Percentiles rank a stretch among this genome's conserved stretches.
phyloP scores from a whole-genome alignment of 2,888 invertebrate genomes.

The Brenthis daphne region DNA sequence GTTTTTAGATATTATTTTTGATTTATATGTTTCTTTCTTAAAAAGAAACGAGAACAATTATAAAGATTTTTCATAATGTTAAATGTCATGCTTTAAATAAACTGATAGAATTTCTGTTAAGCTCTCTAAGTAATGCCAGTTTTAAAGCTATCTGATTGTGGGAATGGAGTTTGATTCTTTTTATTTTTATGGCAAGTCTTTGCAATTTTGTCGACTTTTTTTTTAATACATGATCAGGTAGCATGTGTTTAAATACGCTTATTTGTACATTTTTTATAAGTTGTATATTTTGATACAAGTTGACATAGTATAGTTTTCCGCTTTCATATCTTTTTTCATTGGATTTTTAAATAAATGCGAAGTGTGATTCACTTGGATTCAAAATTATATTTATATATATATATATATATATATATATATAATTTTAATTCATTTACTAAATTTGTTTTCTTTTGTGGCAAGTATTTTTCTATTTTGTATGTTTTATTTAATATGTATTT shows the following conservation, averaged over 20 bases:
- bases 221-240: slow-evolving; percentile 3
- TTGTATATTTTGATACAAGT: slow-evolving; percentile 12
- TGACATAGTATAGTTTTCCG: slow-evolving; percentile 1
- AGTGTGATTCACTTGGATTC: background rate
- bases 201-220: background rate
- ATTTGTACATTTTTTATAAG: slow-evolving; percentile 15
- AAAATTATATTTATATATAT: background rate
- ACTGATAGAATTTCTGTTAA: slow-evolving; percentile 9
- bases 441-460: background rate
- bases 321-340: background rate
- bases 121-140: slow-evolving; percentile 11
- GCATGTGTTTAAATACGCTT: slow-evolving; percentile 16
- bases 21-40: no score
- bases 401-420: no score
- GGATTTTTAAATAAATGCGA: background rate
- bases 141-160: background rate
- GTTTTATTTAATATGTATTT: slow-evolving; percentile 6
- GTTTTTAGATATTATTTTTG: no score
- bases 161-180: slow-evolving; percentile 62
- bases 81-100: slow-evolving; percentile 12
- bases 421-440: no score
- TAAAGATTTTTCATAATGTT: background rate
- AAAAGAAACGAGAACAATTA: no score
- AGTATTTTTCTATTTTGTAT: background rate
- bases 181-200: background rate